Base-by-base conservation (phyloP, 2,797 vertebrate genomes). In the Helicolenus hilgendorfi region DNA sequence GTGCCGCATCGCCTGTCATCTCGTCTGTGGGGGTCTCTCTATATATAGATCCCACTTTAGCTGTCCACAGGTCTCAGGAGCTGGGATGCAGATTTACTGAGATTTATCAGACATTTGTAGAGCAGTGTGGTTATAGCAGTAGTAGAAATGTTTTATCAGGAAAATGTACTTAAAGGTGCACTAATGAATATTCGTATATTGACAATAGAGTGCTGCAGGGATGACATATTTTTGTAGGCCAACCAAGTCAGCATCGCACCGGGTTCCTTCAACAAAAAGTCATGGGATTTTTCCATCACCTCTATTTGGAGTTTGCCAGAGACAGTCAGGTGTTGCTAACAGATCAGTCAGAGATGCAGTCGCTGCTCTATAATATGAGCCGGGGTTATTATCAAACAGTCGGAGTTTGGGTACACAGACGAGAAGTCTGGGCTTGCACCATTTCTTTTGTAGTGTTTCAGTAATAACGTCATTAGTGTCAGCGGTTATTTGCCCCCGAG, bases 391-490 rank as follows among this genome's bases (percentile, higher is more conserved):
- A 85, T 86, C 80, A 81, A 67, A 85, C 55, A 36, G 35, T 24
- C 20, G 26, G 69, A 75, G 78, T 87, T 64, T 27, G 59, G 33
- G 14, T 56, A 8, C 41, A 62, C 22, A 53, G 10, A 79, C 11
- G 27, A 85, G 49, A 75, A 69, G 31, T 45, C 35, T 35, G 53
- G 33, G 29, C 64, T 85, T 88, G 67, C 79, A 65, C 64, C 72
- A 69, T 81, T 88, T 85, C 75, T 69, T 81, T 73, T 85, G 71
- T 41, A 45, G 56, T 67, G 26, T 84, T 81, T 77, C 74, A 77
- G 69, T 80, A 78, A 87, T 72, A 74, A 58, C 74, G 71, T 93
- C 86, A 87, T 92, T 88, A 89, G 72, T 77, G 92, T 93, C 91
- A 63, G 72, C 79, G 83, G 83, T 91, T 82, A 90, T 91, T 92